Evolutionary conservation across 2,797 vertebrate species (phyloP).

Genomic region (Sebastes oblongus): DNA sequence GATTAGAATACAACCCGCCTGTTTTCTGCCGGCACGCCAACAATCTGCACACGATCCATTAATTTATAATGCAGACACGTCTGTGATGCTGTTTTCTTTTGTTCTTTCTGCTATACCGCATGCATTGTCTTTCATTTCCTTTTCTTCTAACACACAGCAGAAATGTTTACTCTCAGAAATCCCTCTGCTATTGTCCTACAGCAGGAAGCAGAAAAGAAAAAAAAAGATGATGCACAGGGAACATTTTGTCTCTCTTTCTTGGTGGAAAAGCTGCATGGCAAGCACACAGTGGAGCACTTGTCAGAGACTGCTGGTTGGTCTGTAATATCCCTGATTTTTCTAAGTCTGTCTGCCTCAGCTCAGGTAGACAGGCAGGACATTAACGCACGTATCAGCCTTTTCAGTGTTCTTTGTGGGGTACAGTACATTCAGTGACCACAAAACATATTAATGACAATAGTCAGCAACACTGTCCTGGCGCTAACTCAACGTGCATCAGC

Average conservation of each 20-base stretch:
- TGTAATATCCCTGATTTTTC: conserved; percentile 26
- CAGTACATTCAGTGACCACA: neutral
- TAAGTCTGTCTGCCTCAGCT: neutral
- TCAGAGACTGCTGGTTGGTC: conserved; percentile 15
- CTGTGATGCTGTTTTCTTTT: conserved; percentile 25
- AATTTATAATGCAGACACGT: conserved; percentile 41
- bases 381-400: neutral
- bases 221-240: neutral
- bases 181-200: conserved; percentile 18
- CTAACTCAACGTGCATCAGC: neutral
- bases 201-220: neutral
- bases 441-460: neutral
- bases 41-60: conserved; percentile 42
- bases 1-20: neutral
- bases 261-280: conserved; percentile 28
- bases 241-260: conserved; percentile 32
- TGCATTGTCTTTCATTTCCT: conserved; percentile 36
- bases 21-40: conserved; percentile 3
- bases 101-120: conserved; percentile 5
- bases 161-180: conserved; percentile 43
- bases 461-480: neutral
- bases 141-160: conserved; percentile 23
- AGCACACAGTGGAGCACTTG: conserved; percentile 6
- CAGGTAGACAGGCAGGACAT: neutral
- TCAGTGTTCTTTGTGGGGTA: neutral